Conservation (phyloP, 2,113 vertebrate species). For the Neopipo cinnamomea region DNA sequence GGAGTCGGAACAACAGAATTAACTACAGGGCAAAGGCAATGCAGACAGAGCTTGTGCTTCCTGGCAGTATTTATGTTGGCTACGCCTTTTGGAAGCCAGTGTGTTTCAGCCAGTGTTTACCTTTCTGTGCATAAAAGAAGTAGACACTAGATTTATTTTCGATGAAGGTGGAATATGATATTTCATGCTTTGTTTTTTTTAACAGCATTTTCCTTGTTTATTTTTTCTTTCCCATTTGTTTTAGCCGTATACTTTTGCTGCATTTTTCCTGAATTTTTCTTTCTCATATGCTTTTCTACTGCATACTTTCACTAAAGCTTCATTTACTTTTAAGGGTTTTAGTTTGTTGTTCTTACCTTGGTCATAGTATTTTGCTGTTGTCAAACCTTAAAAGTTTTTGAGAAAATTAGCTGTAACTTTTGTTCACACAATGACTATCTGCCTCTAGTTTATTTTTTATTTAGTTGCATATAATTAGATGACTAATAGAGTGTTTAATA, state of each 20-base stretch:
- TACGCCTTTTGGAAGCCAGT: not conserved
- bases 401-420: not conserved
- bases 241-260: not conserved
- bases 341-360: not conserved
- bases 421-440: not conserved
- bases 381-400: not conserved
- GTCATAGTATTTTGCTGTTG: not conserved
- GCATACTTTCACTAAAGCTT: not conserved
- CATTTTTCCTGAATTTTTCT: not conserved
- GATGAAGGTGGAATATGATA: not conserved
- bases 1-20: not conserved
- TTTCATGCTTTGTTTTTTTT: not conserved
- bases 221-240: constrained; percentile 4
- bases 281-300: not conserved
- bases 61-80: not conserved
- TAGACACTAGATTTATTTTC: constrained; percentile 6
- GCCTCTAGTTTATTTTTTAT: not conserved
- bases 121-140: not conserved
- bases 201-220: not conserved
- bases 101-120: not conserved
- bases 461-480: not conserved
- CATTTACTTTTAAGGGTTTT: not conserved
- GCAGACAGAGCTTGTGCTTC: not conserved
- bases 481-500: not conserved
- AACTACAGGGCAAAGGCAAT: not conserved